Conservation (phyloP, 2,888 invertebrate species). For the Pedicia rivosa region DNA sequence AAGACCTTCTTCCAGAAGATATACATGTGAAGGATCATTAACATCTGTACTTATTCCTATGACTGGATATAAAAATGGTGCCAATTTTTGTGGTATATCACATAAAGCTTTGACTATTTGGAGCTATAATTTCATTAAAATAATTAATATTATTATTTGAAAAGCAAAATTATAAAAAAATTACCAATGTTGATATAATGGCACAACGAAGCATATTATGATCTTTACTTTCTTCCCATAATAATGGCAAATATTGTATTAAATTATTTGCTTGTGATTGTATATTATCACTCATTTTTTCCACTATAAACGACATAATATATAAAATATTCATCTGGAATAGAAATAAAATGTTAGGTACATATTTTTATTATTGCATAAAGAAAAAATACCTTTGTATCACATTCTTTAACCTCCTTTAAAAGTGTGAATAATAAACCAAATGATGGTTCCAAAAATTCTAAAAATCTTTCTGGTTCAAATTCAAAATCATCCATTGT, state of each 20-base stretch:
- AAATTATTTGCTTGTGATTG: constrained; percentile 49
- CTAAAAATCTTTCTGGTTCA: constrained; percentile 68
- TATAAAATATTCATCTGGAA: constrained; percentile 75
- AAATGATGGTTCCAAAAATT: constrained; percentile 65
- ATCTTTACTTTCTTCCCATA: constrained; percentile 78
- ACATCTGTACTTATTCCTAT: constrained; percentile 63
- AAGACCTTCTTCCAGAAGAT: constrained; percentile 81
- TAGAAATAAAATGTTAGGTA: neutral
- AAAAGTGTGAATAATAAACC: constrained; percentile 66
- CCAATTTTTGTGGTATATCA: constrained; percentile 39
- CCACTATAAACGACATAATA: constrained; percentile 78
- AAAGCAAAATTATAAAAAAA: neutral
- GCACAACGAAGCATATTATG: constrained; percentile 86
- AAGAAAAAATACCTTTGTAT: constrained; percentile 53
- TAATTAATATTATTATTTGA: constrained; percentile 7
- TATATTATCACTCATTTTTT: constrained; percentile 63
- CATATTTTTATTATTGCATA: constrained; percentile 35
- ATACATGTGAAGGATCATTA: constrained; percentile 65
- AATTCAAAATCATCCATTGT: constrained; percentile 90
- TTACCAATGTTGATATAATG: constrained; percentile 68
- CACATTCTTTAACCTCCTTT: constrained; percentile 78
- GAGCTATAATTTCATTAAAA: constrained; percentile 30
- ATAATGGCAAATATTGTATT: constrained; percentile 64
- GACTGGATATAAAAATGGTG: constrained; percentile 48
- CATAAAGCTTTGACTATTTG: constrained; percentile 65